Conservation (phyloP, 2,888 invertebrate genomes). For the Beris chalybata region DNA sequence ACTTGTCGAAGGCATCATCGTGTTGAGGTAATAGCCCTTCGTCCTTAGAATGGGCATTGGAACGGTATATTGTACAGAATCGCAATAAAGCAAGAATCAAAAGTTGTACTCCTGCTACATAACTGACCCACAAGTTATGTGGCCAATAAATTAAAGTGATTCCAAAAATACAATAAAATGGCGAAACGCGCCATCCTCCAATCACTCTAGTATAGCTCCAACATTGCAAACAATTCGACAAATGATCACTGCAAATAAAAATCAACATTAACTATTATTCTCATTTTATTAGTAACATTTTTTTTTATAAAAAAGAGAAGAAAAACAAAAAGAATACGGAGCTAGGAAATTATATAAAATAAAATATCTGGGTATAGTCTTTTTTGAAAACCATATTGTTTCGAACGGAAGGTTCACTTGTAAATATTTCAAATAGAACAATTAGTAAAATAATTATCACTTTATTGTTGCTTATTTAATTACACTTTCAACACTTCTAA, state of each 20-base stretch:
- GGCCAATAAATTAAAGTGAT: conserved; percentile 51
- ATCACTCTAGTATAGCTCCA: conserved; percentile 47
- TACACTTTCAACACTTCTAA: too few species aligned
- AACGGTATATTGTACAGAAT: conserved; percentile 50
- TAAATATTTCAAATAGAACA: too few species aligned
- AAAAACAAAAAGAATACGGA: too few species aligned
- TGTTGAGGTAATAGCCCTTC: conserved; percentile 53
- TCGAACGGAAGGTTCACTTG: too few species aligned
- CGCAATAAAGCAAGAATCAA: conserved; percentile 57
- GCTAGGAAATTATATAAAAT: too few species aligned
- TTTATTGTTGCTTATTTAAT: too few species aligned
- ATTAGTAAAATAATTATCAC: too few species aligned
- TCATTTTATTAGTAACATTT: too few species aligned
- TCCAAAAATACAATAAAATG: conserved; percentile 50
- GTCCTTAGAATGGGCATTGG: conserved; percentile 47
- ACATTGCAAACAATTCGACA: conserved; percentile 47
- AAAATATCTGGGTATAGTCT: too few species aligned
- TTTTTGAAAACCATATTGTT: too few species aligned
- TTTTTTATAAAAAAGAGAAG: too few species aligned
- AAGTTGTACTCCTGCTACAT: conserved; percentile 58
- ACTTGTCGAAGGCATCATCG: conserved; percentile 52
- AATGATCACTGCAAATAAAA: conserved; percentile 47
- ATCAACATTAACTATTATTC: too few species aligned
- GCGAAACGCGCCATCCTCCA: conserved; percentile 52
- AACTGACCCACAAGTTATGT: conserved; percentile 59